Evolutionary conservation across 2,113 vertebrate species (phyloP), one percentile per base, ranked within the genome.

Genomic region (Malurus alboscapulatus): DNA sequence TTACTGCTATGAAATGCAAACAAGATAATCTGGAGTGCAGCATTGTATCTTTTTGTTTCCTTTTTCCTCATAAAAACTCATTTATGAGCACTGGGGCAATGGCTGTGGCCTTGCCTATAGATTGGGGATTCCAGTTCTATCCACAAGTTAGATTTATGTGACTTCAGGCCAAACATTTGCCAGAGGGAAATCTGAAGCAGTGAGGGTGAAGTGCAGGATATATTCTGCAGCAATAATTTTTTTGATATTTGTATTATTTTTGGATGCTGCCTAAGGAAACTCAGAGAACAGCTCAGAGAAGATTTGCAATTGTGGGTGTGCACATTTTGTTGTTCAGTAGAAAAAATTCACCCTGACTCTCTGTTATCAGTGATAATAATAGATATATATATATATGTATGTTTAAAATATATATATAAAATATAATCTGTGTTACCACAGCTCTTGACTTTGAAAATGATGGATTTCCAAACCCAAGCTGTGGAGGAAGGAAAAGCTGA

Each of bases 81-180:
- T 24, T 71, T 47, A 12, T 2, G 36, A 76, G 50, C 71, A 14
- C 3, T 53, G 61, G 14, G 42, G 42, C 4, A 27, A 17, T 4
- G 32, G 47, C 34, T 40, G 14, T 8, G 15, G 17, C 45, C 34
- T n/a, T 27, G 26, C 34, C 4, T 5, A 2, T 1, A 38, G 63
- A 18, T 1, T 57, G 26, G 45, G 44, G 29, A 30, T 50, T 40
- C 26, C 74, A n/a, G 17, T 19, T 77, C 51, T 4, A 12, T 16
- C 51, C 5, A 1, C 2, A 17, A 50, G 40, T 27, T 13, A 12
- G 9, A 55, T 17, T 84, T 13, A 8, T 0, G 3, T 38, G 44
- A 45, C 32, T 30, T 58, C 4, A 55, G 18, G 24, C 6, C 55
- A 57, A 12, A 38, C 2, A 4, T 14, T 85, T 34, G 27, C 44